Conservation (phyloP, 1,140 invertebrate species). For the Pinna nobilis region DNA sequence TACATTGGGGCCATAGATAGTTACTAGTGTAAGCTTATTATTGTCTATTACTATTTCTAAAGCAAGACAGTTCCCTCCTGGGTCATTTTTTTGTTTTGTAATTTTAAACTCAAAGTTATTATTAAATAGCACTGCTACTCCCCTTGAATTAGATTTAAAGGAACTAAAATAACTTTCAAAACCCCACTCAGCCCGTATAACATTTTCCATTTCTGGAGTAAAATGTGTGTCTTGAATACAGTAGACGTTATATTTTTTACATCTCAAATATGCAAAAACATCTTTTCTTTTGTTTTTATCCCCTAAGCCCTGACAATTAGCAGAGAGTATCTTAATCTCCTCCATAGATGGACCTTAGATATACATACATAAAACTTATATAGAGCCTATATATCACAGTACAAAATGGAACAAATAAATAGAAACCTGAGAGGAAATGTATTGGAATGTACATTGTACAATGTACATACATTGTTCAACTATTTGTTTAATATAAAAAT, state of each 20-base stretch:
- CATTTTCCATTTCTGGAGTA: background rate
- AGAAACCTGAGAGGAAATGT: too few relatives aligned
- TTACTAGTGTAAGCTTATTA: background rate
- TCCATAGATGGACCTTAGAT: too few relatives aligned
- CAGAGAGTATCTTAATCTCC: constrained; percentile 4
- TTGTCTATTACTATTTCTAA: constrained; percentile 7
- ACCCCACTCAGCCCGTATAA: background rate
- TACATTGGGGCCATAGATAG: constrained; percentile 21
- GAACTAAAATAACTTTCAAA: constrained; percentile 21
- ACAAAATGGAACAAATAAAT: too few relatives aligned
- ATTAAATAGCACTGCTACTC: constrained; percentile 13
- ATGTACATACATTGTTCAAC: too few relatives aligned
- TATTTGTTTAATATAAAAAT: too few relatives aligned
- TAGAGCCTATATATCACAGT: too few relatives aligned
- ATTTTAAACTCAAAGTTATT: constrained; percentile 24
- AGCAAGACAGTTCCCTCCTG: background rate
- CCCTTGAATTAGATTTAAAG: constrained; percentile 13
- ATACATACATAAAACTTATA: too few relatives aligned
- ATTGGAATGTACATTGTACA: too few relatives aligned
- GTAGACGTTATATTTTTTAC: constrained; percentile 17
- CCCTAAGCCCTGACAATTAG: constrained; percentile 9
- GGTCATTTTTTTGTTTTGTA: background rate
- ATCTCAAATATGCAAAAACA: constrained; percentile 7
- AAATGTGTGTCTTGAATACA: constrained; percentile 34
- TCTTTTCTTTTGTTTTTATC: constrained; percentile 5